phyloP scores from a whole-genome alignment of 1,140 invertebrate genomes.

The Drosophila grimshawi region DNA sequence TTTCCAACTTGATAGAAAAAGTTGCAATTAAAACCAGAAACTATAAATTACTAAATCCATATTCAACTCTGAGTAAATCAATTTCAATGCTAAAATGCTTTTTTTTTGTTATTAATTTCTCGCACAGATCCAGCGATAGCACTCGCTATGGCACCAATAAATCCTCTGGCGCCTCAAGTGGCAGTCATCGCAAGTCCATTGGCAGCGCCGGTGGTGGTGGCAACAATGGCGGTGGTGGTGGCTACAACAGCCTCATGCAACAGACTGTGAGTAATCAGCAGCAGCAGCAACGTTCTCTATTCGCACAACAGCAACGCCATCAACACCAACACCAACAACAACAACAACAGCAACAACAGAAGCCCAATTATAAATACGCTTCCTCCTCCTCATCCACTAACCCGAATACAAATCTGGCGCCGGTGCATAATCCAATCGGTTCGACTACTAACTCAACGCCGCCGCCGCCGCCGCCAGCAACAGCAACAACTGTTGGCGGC shows the following conservation, averaged over 20 bases:
- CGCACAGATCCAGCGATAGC: conserved; percentile 80
- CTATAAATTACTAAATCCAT: background rate
- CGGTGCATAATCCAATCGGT: conserved; percentile 58
- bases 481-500: conserved; percentile 11
- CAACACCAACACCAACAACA: conserved; percentile 65
- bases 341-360: conserved; percentile 73
- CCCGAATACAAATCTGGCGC: conserved; percentile 64
- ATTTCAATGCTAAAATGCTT: no score
- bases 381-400: conserved; percentile 71
- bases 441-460: conserved; percentile 61
- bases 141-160: conserved; percentile 84
- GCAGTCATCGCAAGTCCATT: conserved; percentile 79
- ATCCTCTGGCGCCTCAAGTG: conserved; percentile 83
- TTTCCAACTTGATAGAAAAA: no score
- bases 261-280: conserved; percentile 85
- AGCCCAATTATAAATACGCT: conserved; percentile 78
- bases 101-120: background rate
- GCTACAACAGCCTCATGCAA: conserved; percentile 83
- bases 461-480: conserved; percentile 25
- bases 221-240: conserved; percentile 45
- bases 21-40: no score
- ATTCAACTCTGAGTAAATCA: no score
- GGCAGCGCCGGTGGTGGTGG: conserved; percentile 55
- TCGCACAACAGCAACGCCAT: conserved; percentile 74
- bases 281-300: conserved; percentile 75